phyloP scores from a whole-genome alignment of 2,113 vertebrate genomes.

The Uropsilus gracilis region DNA sequence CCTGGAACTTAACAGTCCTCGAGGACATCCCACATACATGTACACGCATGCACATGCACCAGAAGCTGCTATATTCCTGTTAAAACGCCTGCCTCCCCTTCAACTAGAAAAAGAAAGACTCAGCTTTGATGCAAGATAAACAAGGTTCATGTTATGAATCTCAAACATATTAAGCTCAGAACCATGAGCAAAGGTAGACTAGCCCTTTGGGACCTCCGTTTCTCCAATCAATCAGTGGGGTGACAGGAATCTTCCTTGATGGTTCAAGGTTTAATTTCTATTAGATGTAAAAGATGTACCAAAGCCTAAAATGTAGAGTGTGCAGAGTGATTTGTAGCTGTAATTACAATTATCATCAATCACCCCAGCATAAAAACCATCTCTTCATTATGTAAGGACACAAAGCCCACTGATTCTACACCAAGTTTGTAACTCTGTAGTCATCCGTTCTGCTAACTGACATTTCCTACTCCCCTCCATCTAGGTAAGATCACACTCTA shows the following conservation, averaged over 20 bases:
- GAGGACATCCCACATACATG: neutral
- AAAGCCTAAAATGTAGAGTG: neutral
- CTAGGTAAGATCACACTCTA: neutral
- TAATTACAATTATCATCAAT: neutral
- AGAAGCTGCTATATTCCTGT: neutral
- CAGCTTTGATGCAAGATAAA: neutral
- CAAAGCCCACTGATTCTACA: neutral
- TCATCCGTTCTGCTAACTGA: neutral
- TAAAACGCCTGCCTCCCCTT: neutral
- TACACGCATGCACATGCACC: fast-evolving
- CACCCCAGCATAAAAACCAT: neutral
- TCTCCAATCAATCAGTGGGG: neutral
- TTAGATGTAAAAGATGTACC: neutral
- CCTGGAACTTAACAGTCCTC: neutral
- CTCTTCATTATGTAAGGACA: neutral
- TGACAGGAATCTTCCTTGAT: neutral
- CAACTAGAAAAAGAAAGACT: neutral
- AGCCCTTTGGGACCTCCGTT: neutral
- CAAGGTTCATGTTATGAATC: neutral
- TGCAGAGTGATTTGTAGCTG: neutral
- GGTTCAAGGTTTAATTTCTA: neutral
- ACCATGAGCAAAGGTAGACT: neutral
- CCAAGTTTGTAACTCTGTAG: neutral
- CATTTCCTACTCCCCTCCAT: neutral
- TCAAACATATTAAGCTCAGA: neutral